phyloP scores from a whole-genome alignment of 2,113 vertebrate species.

The Orthochromis malagaraziensis region DNA sequence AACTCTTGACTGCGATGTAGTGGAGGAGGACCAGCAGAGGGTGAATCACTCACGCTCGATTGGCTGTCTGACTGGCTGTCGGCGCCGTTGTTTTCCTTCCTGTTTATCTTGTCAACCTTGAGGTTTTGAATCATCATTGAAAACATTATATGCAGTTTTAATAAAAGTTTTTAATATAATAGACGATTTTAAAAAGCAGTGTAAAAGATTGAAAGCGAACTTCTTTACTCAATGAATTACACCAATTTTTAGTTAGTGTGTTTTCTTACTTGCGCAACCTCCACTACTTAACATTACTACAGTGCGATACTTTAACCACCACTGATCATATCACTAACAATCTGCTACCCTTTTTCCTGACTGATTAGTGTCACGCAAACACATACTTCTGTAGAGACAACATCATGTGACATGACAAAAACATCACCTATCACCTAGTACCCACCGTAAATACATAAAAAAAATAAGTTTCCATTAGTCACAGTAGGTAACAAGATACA shows the following conservation, averaged over 20 bases:
- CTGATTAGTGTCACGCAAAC: neutral
- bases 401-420: neutral
- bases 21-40: conserved; percentile 49
- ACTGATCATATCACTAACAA: neutral
- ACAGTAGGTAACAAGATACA: neutral
- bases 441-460: neutral
- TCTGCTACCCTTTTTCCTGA: neutral
- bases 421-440: neutral
- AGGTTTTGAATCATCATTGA: conserved; percentile 1
- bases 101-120: conserved; percentile 63
- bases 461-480: neutral
- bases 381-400: neutral
- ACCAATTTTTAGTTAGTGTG: neutral
- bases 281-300: neutral
- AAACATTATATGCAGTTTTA: neutral
- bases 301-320: neutral
- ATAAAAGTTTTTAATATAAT: neutral
- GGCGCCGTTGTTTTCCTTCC: conserved; percentile 59
- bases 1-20: conserved; percentile 65
- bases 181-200: neutral
- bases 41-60: conserved; percentile 64
- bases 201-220: neutral
- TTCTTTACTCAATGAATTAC: neutral
- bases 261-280: neutral
- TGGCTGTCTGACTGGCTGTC: conserved; percentile 69